Conservation (phyloP, 2,888 invertebrate species). For the Bruchidius siliquastri region DNA sequence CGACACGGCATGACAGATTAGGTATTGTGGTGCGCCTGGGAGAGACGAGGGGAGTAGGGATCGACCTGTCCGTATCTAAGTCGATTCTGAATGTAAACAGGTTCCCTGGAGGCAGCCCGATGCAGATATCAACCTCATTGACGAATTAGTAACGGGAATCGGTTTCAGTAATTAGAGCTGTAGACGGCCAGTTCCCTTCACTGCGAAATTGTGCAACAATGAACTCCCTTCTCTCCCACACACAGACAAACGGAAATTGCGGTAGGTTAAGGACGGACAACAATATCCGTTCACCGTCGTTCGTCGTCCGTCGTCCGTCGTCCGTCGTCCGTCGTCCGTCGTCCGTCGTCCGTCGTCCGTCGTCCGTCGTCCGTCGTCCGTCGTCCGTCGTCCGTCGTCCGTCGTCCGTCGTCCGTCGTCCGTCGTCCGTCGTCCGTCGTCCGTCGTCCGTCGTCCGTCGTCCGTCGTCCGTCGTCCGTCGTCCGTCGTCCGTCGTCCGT, state of each 20-base stretch:
- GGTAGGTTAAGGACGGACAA: not conserved
- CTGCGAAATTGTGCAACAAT: not conserved
- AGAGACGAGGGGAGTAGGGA: not conserved
- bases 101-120: not conserved
- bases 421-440: too few species aligned
- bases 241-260: not conserved
- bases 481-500: too few species aligned
- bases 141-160: conserved; percentile 3
- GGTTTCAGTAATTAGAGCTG: conserved; percentile 2
- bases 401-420: too few species aligned
- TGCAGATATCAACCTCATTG: conserved; percentile 3
- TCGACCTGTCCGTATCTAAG: not conserved
- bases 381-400: too few species aligned
- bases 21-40: not conserved
- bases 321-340: too few species aligned
- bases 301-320: too few species aligned
- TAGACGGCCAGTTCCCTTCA: not conserved
- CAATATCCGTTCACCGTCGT: too few species aligned
- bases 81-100: not conserved
- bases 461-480: too few species aligned
- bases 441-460: too few species aligned
- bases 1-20: conserved; percentile 1
- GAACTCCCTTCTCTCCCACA: not conserved
- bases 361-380: too few species aligned
- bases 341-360: too few species aligned